Conservation (phyloP, 2,113 vertebrate species). For the Garra rufa region DNA sequence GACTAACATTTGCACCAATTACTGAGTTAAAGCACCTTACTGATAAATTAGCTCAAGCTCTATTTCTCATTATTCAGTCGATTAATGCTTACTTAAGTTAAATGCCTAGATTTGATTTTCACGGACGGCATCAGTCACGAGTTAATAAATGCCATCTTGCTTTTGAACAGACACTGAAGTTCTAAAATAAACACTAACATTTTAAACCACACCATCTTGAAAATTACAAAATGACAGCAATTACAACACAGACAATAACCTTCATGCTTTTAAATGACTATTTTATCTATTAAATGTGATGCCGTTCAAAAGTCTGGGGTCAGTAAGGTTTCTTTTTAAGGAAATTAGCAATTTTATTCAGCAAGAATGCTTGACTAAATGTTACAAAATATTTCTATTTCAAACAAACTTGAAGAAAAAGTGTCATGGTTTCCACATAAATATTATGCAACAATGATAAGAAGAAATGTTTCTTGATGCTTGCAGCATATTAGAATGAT, state of each 20-base stretch:
- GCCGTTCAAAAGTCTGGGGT: neutral
- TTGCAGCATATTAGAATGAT: neutral
- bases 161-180: neutral
- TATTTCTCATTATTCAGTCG: slow-evolving; percentile 6
- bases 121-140: neutral
- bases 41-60: neutral
- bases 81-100: slow-evolving; percentile 5
- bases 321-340: neutral
- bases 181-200: neutral
- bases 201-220: neutral
- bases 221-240: neutral
- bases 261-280: neutral
- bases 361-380: no score
- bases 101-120: slow-evolving; percentile 13
- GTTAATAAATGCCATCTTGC: neutral
- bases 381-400: no score
- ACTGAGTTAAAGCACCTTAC: neutral
- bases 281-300: neutral
- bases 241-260: neutral
- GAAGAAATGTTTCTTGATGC: no score
- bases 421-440: no score
- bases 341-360: no score
- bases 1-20: neutral
- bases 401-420: no score
- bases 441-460: no score